Base-by-base conservation (phyloP, 1,140 invertebrate genomes). In the Saccostrea echinata region DNA sequence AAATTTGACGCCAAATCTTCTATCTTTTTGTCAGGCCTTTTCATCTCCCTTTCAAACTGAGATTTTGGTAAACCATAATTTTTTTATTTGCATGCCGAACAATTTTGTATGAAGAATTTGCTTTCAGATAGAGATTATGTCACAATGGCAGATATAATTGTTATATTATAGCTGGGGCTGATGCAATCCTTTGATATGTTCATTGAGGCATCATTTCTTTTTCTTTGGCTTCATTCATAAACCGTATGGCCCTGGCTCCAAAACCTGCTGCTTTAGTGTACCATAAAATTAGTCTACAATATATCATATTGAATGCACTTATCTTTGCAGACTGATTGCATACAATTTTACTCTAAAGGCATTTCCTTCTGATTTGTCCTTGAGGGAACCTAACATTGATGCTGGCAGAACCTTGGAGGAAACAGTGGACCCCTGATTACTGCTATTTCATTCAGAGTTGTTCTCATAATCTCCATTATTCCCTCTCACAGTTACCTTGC, bases 211-310 rank as follows among this genome's bases (percentile, higher is more conserved):
- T 64, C 9, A 30, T 76, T 76, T 30, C 68, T 76, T 76, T 76
- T 76, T 76, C 30, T 27, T 76, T 76, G 27, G 68, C 68, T 76
- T 76, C 68, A 76, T 76, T 76, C 68, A 76, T 76, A 76, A 35
- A 76, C 30, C 13, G 16, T 27, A 76, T 33, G 30, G 68, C 68
- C 57, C 24, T 76, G 68, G 68, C 68, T 76, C 68, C 68, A 76
- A 33, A 43, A 33, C 27, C 24, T 30, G 11, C 68, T 76, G 68
- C 30, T 35, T 76, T 30, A 76, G 24, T 76, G 68, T 76, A 76
- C 68, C 68, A 76, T 76, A 76, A 76, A 76, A 76, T 76, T 76
- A 76, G 24, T 76, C 68, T 33, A 76, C 68, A 76, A 76, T 30
- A 76, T 76, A 76, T 76, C 68, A 76, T 33, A 76, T 76, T 76